Evolutionary conservation across 1,140 invertebrate genomes (phyloP), one percentile per base, ranked within the genome.

Genomic region (Drosophila virilis): DNA sequence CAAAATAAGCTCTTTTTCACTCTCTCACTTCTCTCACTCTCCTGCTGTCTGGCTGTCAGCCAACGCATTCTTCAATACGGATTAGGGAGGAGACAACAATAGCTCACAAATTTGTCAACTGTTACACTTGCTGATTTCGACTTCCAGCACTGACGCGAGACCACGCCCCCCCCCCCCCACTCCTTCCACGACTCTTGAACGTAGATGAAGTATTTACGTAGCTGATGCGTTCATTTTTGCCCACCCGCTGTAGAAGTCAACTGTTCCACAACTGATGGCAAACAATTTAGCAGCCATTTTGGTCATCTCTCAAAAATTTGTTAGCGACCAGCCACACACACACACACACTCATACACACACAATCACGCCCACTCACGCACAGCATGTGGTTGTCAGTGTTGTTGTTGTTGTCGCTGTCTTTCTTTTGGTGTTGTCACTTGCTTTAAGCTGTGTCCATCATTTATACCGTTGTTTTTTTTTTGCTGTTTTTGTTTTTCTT

Each of bases 281-380:
- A 45, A 51, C 66, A 81, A 81, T 77, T 73, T 84, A 76, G 79
- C 80, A 77, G 65, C 81, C 75, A 67, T 74, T 86, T 86, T 78
- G 75, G 79, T 67, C 83, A 88, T 86, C 83, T 83, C 69, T 88
- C 83, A 86, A 88, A 86, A 72, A 70, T 48, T 51, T 72, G 67
- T 32, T 61, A 77, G 58, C 58, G 70, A 59, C 45, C 68, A 46
- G 32, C 46, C 46, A 7, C 59, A 51, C 37, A 60, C 38, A 13
- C 55, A 28, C 22, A 28, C 22, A 4, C 22, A 28, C 22, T n/a
- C n/a, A n/a, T n/a, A 77, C 22, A 77, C 77, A 80, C 62, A 69
- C 38, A 58, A 17, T 6, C 45, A 33, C 50, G 38, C 64, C 65
- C 75, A 73, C 67, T 70, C 67, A 79, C 55, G 42, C 68, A 64